Evolutionary conservation across 2,113 vertebrate genomes (phyloP).

Genomic region (Seriola rivoliana): DNA sequence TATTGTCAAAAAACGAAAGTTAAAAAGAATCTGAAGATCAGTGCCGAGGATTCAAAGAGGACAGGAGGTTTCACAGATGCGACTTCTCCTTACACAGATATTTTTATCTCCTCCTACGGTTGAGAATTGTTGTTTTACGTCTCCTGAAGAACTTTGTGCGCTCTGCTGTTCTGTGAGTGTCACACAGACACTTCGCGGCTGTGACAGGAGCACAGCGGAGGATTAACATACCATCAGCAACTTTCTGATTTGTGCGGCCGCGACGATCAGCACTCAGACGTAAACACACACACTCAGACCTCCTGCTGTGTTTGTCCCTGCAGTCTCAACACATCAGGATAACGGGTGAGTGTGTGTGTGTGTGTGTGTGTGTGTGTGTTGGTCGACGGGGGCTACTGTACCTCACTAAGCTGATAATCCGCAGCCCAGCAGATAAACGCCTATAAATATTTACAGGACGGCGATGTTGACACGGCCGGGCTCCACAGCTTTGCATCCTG

Average conservation of each 20-base stretch:
- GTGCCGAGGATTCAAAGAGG: background rate
- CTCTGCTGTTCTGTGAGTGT: background rate
- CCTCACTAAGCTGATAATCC: conserved; percentile 75
- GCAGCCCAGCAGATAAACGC: conserved; percentile 65
- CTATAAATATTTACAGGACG: conserved; percentile 73
- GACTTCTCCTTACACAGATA: background rate
- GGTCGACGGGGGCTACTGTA: conserved; percentile 45
- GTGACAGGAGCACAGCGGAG: conserved; percentile 26
- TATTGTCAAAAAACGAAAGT: too few species aligned
- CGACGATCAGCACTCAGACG: background rate
- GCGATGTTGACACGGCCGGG: conserved; percentile 25
- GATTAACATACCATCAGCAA: conserved; percentile 45
- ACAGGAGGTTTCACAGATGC: background rate
- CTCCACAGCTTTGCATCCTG: conserved; percentile 7
- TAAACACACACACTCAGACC: conserved; percentile 14
- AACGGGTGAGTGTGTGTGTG: background rate
- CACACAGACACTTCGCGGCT: conserved; percentile 14
- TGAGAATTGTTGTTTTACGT: background rate
- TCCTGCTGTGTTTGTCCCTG: conserved; percentile 31
- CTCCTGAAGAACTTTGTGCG: background rate
- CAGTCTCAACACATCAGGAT: conserved; percentile 32
- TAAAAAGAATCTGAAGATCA: too few species aligned
- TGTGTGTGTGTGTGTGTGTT: background rate
- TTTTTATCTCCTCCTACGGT: conserved; percentile 23
- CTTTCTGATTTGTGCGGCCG: conserved; percentile 18